Conservation (phyloP, 2,888 invertebrate species). For the Aphodius granarius region DNA sequence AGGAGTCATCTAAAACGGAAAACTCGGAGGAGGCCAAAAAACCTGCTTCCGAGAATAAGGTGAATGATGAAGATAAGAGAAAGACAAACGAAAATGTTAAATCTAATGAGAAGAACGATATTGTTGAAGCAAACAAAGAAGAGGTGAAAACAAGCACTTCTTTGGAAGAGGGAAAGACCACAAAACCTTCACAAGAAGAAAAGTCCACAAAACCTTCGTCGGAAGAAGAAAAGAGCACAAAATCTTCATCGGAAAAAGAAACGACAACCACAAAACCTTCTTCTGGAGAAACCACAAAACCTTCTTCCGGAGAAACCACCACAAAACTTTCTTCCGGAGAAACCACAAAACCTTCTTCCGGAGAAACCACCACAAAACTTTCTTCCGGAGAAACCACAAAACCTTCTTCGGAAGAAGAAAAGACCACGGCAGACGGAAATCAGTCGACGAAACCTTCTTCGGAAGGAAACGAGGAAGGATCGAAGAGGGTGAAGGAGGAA, state of each 20-base stretch:
- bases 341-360: neutral
- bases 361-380: neutral
- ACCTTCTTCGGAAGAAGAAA: neutral
- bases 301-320: neutral
- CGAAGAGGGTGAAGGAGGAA: conserved; percentile 3
- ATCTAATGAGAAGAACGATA: neutral
- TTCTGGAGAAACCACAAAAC: too few relatives aligned
- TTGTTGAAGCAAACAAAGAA: neutral
- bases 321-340: neutral
- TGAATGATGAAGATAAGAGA: neutral
- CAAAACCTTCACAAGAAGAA: neutral
- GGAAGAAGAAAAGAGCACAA: neutral
- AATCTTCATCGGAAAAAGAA: neutral
- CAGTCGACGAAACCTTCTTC: neutral
- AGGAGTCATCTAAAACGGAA: neutral
- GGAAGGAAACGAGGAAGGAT: too few relatives aligned
- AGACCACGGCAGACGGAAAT: neutral
- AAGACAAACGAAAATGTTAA: neutral
- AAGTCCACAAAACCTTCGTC: neutral
- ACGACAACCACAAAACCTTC: too few relatives aligned
- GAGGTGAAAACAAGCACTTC: neutral
- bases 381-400: neutral
- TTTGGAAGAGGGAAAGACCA: neutral
- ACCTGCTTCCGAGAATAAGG: neutral
- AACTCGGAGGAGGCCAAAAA: neutral